Percentiles rank a stretch among this genome's conserved stretches.
phyloP scores from a whole-genome alignment of 2,797 vertebrate genomes.

The Cetoscarus ocellatus region DNA sequence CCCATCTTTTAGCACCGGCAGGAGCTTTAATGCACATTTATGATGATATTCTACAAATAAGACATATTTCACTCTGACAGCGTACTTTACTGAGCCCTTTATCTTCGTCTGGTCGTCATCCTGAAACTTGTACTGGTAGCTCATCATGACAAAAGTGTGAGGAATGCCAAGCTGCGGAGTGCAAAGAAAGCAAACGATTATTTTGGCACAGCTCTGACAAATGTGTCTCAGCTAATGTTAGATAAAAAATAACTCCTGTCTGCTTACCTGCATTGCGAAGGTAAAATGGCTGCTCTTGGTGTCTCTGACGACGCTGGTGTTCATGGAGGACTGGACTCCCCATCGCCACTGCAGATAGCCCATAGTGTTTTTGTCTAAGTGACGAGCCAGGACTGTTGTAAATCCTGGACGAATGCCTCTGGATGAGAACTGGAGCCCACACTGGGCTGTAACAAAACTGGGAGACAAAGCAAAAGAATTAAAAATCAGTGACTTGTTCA shows the following conservation, averaged over 20 bases:
- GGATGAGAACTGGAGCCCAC: constrained; percentile 95
- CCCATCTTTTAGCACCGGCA: not conserved
- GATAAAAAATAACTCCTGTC: constrained; percentile 22
- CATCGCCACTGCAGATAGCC: constrained; percentile 98
- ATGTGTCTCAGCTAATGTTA: not conserved
- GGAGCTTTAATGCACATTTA: constrained; percentile 9
- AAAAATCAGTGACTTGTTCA: not conserved
- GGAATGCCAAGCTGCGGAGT: constrained; percentile 93
- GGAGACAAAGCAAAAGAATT: constrained; percentile 1
- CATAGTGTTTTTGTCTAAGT: constrained; percentile 98
- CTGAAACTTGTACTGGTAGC: constrained; percentile 99
- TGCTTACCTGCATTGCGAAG: constrained; percentile 91
- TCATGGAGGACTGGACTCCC: constrained; percentile 98
- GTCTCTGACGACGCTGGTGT: constrained; percentile 95
- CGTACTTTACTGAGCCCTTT: constrained; percentile 97
- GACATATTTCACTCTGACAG: constrained; percentile 14
- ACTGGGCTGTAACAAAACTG: constrained; percentile 95
- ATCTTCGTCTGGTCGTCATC: constrained; percentile 97
- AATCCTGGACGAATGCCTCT: constrained; percentile 91
- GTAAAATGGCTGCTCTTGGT: constrained; percentile 97
- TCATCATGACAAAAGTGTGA: constrained; percentile 96
- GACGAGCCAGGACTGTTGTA: constrained; percentile 93
- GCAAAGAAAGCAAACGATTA: constrained; percentile 22
- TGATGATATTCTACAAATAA: constrained; percentile 9
- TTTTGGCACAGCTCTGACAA: constrained; percentile 22